These are phyloP conservation scores for Willisornis vidua DNA, from an alignment of 2,113 vertebrate genomes.

Conservation along the genomic window DNA sequence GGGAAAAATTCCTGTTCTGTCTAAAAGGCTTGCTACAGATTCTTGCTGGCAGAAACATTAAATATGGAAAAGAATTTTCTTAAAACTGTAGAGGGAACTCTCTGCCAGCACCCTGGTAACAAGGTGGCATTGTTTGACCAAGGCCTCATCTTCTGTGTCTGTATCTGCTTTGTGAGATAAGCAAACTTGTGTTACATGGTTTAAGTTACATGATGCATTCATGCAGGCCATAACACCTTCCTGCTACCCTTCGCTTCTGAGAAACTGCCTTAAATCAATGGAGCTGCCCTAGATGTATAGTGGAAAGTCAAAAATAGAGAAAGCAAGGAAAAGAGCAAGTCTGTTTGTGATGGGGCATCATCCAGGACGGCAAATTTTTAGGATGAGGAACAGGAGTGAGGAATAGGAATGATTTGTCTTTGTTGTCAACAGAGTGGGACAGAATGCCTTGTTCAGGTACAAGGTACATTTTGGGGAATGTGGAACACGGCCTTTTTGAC, in stretches of 20 bases:
- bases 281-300: background rate
- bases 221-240: background rate
- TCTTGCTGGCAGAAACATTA: background rate
- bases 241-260: background rate
- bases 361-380: background rate
- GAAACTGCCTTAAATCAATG: background rate
- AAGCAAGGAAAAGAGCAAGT: background rate
- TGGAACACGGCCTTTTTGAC: too few species aligned
- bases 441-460: too few species aligned
- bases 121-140: background rate
- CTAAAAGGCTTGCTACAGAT: accelerated
- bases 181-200: background rate
- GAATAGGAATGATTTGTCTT: background rate
- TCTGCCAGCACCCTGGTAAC: background rate
- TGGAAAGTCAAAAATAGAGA: background rate
- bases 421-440: too few species aligned
- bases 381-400: background rate
- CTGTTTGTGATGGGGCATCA: background rate
- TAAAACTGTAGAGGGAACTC: background rate
- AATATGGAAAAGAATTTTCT: background rate
- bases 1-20: background rate
- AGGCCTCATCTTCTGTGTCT: background rate
- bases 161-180: background rate
- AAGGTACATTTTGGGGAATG: too few species aligned
- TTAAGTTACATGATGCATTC: background rate